Percentiles rank a stretch among this genome's conserved stretches.
phyloP scores from a whole-genome alignment of 2,888 invertebrate genomes.

The Strigamia maritima region DNA sequence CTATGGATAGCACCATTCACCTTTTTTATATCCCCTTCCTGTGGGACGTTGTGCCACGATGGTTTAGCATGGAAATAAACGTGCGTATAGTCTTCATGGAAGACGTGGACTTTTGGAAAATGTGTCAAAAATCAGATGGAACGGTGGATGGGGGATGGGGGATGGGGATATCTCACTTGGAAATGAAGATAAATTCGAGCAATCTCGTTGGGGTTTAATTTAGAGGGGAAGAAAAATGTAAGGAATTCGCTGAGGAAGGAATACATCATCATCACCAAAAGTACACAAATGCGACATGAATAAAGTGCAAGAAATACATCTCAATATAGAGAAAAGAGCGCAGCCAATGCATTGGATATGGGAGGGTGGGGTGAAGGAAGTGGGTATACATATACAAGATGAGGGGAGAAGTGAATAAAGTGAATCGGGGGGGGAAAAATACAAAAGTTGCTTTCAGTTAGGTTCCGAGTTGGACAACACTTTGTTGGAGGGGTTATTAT shows the following conservation, averaged over 20 bases:
- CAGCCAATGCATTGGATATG: neutral
- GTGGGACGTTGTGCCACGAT: too few relatives aligned
- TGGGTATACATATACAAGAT: neutral
- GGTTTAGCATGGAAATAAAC: too few relatives aligned
- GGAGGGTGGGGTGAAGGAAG: neutral
- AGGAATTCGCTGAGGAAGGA: neutral
- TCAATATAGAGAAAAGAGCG: neutral
- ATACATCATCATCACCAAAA: neutral
- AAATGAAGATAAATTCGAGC: neutral
- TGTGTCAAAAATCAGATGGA: neutral
- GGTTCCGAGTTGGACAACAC: neutral
- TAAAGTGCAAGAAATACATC: conserved; percentile 15
- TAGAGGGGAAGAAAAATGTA: neutral
- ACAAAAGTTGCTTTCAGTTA: neutral
- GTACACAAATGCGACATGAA: conserved; percentile 17
- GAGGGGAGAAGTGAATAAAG: neutral
- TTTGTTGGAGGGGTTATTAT: neutral
- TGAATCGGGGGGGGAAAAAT: neutral
- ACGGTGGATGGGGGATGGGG: too few relatives aligned
- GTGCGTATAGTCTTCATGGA: too few relatives aligned
- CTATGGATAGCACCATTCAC: conserved; percentile 10
- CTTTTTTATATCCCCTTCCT: too few relatives aligned
- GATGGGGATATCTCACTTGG: neutral
- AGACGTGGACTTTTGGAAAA: too few relatives aligned
- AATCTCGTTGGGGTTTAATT: neutral